Conservation (phyloP, 1,140 invertebrate genomes). For the Lordiphosa collinella region DNA sequence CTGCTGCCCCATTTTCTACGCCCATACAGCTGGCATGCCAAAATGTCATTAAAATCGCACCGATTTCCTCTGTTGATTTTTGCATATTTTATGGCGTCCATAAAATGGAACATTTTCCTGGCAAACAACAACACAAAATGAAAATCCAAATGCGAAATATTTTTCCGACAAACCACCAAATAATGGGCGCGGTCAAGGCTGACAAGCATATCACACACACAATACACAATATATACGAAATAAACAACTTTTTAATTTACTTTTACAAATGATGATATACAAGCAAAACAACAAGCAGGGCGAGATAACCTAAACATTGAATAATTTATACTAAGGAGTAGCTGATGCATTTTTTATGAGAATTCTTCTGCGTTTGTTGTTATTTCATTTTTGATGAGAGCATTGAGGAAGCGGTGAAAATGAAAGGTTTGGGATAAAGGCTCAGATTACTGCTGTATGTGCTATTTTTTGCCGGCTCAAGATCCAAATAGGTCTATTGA, state of each 20-base stretch:
- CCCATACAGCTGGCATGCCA: slow-evolving; percentile 21
- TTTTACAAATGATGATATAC: slow-evolving; percentile 23
- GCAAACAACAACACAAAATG: slow-evolving; percentile 20
- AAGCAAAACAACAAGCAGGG: slow-evolving; percentile 5
- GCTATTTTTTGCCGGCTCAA: too few relatives aligned
- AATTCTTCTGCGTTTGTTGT: background rate
- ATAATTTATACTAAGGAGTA: slow-evolving; percentile 38
- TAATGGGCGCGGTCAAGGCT: slow-evolving; percentile 36
- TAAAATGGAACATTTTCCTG: slow-evolving; percentile 10
- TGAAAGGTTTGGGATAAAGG: background rate
- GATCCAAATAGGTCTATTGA: too few relatives aligned
- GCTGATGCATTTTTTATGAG: slow-evolving; percentile 33
- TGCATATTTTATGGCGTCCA: slow-evolving; percentile 50
- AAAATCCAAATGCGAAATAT: slow-evolving; percentile 20
- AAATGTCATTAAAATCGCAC: slow-evolving; percentile 49
- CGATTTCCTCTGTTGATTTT: slow-evolving; percentile 21
- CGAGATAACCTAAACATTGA: slow-evolving; percentile 28
- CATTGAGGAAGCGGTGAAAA: too few relatives aligned
- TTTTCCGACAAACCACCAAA: slow-evolving; percentile 25
- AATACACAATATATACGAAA: slow-evolving; percentile 1
- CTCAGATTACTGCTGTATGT: too few relatives aligned
- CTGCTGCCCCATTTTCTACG: too few relatives aligned
- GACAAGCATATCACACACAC: slow-evolving; percentile 13
- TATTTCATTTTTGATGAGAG: slow-evolving; percentile 1
- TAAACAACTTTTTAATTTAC: too few relatives aligned